Evolutionary conservation across 2,113 vertebrate genomes (phyloP), one percentile per base, ranked within the genome.

Genomic region (Sinosuthora webbiana): DNA sequence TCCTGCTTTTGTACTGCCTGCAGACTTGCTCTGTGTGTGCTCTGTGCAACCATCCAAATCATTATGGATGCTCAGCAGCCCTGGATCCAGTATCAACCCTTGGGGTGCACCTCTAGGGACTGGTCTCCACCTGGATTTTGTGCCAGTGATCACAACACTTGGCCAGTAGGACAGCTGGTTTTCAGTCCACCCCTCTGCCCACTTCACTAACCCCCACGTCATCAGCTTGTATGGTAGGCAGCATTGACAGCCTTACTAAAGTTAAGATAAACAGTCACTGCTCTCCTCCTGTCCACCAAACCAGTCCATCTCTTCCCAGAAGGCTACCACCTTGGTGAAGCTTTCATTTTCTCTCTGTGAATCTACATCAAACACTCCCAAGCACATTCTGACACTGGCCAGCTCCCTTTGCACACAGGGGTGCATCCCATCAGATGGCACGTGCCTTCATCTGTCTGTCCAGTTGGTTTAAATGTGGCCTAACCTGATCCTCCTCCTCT

Each of bases 11-110:
- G 8, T 37, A 22, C 2, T n/a, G 23, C 13, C 35, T 69, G 60
- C 30, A 80, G 27, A 62, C 11, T 20, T 57, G n/a, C 42, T 13
- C 3, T 45, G 19, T 2, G 25, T 31, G 3, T 3, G 2, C 45
- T n/a, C 41, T 27, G 7, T 39, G 56, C 56, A 35, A 37, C 30
- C 45, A 65, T 1, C 20, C 41, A 49, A 17, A 59, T 35, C 49
- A 59, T 33, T 30, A 63, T 41, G 16, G 42, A 71, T 15, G 10
- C n/a, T 42, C 55, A 47, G 17, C 52, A 71, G 44, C 21, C 53
- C 0, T 37, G 33, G 31, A 71, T 13, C 22, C 45, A 33, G 30
- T 22, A 56, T 3, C 4, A 0, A 10, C 5, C 25, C 35, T 41
- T 41, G n/a, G 42, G 6, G 3, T 56, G 21, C 6, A 6, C 2